Evolutionary conservation across 2,113 vertebrate genomes (phyloP), one percentile per base, ranked within the genome.

Genomic region (Fregetta grallaria): DNA sequence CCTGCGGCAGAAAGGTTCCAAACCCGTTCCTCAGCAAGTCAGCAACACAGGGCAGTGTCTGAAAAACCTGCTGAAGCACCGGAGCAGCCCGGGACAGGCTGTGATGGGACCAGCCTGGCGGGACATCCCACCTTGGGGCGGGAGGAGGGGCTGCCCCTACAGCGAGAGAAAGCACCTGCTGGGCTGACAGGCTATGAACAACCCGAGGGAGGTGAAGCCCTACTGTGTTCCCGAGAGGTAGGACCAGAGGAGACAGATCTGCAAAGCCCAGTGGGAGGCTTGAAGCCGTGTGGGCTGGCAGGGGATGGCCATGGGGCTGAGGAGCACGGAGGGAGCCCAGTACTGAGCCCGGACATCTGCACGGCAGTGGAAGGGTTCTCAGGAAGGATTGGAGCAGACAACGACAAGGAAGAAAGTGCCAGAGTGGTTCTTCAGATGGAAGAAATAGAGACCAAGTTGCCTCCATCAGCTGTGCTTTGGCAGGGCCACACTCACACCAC

Each of bases 371-470:
- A 84, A 50, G 56, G 38, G 38, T 50, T 88, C 65, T 96, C 62
- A 1, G 72, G 61, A 74, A 40, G 66, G 29, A 40, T 13, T 55
- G 36, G 66, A 90, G 62, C 42, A 44, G 82, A 73, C 17, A 11
- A 6, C 1, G 38, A 81, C 56, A 94, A 96, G 70, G 90, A 71
- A 8, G 77, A 95, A 85, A 88, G 68, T 65, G 88, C 90, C 77
- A 70, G 94, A 67, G 38, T 80, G 7, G 65, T 97, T 89, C 97
- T 97, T 88, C 97, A 97, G 73, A 97, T 96, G 96, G 98, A 98
- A 90, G 96, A 91, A 42, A 90, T 97, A 93, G 87, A 87, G 45
- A 72, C 83, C 70, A 97, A 61, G 61, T 76, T 7, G 1, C 52
- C 62, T 4, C 34, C 56, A 3, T 65, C 80, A 21, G 27, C 50